Evolutionary conservation across 2,113 vertebrate species (phyloP).

Genomic region (Stigmatopora nigra): DNA sequence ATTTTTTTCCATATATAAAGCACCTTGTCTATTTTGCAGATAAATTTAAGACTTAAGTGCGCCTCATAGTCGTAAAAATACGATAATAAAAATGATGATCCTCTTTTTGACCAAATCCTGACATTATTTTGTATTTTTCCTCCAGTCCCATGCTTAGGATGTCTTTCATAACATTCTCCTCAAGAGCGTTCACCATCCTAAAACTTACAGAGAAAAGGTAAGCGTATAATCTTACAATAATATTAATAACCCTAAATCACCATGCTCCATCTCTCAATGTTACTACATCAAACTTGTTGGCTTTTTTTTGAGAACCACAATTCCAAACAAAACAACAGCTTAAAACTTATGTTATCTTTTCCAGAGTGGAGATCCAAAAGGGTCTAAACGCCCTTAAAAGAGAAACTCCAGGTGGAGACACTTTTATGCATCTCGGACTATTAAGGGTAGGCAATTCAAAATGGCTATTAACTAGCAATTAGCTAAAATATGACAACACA

Average conservation of each 20-base stretch:
- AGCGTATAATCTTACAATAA: neutral
- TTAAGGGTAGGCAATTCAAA: conserved; percentile 43
- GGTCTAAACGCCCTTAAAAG: conserved; percentile 71
- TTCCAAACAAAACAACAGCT: neutral
- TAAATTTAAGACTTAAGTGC: no score
- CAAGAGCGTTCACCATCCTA: conserved; percentile 74
- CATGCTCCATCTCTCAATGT: neutral
- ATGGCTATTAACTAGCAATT: no score
- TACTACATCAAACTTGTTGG: neutral
- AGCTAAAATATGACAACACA: neutral
- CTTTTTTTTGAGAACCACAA: neutral
- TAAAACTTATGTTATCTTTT: neutral
- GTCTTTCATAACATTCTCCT: conserved; percentile 88
- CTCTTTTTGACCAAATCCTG: neutral
- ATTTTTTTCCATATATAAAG: no score
- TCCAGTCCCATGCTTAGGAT: conserved; percentile 82
- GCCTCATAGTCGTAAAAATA: no score
- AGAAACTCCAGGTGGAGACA: conserved; percentile 79
- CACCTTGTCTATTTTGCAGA: no score
- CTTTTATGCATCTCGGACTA: conserved; percentile 82
- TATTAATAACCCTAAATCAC: no score
- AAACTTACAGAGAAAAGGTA: conserved; percentile 83
- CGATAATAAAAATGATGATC: neutral
- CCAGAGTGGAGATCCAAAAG: conserved; percentile 75
- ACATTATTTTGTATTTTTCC: neutral